Conservation (phyloP, 2,113 vertebrate genomes). For the Sebastes fasciatus region DNA sequence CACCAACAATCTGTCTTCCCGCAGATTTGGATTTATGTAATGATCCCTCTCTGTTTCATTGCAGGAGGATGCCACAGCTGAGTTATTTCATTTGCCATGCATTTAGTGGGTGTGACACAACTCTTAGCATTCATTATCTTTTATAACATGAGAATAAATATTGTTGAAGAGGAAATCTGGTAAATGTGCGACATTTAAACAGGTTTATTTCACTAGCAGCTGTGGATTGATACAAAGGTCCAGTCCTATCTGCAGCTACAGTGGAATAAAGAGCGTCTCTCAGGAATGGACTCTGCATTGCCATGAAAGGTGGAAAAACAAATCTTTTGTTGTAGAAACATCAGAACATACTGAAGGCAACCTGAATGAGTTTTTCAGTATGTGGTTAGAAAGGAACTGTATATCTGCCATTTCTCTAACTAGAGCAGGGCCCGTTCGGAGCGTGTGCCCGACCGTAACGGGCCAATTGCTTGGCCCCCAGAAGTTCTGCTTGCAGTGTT, state of each 20-base stretch:
- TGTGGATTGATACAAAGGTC: background rate
- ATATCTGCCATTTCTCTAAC: constrained; percentile 1
- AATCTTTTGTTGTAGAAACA: too few relatives aligned
- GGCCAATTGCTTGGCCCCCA: too few relatives aligned
- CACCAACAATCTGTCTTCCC: constrained; percentile 18
- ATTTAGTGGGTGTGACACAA: constrained; percentile 20
- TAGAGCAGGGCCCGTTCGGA: too few relatives aligned
- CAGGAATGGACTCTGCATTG: background rate
- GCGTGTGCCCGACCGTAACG: too few relatives aligned
- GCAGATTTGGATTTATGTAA: constrained; percentile 33
- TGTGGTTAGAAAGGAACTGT: background rate
- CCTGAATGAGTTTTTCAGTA: background rate
- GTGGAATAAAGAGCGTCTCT: background rate
- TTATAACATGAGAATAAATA: constrained; percentile 6
- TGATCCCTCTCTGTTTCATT: constrained; percentile 18
- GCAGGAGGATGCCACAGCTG: background rate
- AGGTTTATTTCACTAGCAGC: background rate
- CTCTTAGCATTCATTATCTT: constrained; percentile 27
- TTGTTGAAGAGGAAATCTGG: background rate
- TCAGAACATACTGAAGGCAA: too few relatives aligned
- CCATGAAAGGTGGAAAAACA: background rate
- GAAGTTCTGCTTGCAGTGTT: too few relatives aligned
- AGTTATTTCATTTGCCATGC: constrained; percentile 24
- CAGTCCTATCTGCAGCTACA: background rate
- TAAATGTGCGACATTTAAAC: background rate